Percentiles rank a stretch among this genome's conserved stretches.
Evolutionary conservation across 1,140 invertebrate genomes (phyloP).

Genomic region (Drosophila sulfurigaster): DNA sequence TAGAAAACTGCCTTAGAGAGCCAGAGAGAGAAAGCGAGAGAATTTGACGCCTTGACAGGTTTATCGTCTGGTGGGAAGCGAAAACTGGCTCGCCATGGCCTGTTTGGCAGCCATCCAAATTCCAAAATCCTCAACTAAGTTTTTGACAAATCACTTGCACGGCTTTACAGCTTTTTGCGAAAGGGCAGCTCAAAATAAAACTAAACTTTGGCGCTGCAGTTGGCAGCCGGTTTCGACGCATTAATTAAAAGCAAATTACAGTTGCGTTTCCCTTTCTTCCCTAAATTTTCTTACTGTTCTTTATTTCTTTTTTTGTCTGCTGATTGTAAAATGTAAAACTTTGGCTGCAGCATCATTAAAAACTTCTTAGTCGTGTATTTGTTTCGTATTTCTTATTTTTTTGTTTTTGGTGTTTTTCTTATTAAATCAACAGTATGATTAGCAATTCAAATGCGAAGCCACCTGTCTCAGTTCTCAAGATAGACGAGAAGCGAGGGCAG

Average conservation of each 20-base stretch:
- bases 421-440: conserved; percentile 72
- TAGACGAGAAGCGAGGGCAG: conserved; percentile 8
- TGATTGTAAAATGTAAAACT: conserved; percentile 44
- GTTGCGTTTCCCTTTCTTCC: conserved; percentile 38
- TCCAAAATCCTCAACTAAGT: conserved; percentile 13
- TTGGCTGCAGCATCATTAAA: conserved; percentile 76
- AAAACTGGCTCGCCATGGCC: conserved; percentile 14
- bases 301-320: not conserved
- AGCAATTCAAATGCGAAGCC: conserved; percentile 73
- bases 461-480: conserved; percentile 63
- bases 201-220: conserved; percentile 34
- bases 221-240: conserved; percentile 48
- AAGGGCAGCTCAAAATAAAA: not conserved
- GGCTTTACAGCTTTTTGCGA: not conserved
- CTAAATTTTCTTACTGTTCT: not conserved
- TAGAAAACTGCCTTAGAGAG: not conserved
- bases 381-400: conserved; percentile 8
- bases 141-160: conserved; percentile 29
- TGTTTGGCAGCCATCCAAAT: conserved; percentile 37
- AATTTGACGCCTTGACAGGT: conserved; percentile 42
- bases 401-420: conserved; percentile 40
- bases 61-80: conserved; percentile 26
- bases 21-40: not conserved
- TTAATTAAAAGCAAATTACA: conserved; percentile 80
- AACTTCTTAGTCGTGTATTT: conserved; percentile 64